Conservation (phyloP, 1,140 invertebrate species). For the Drosophila melanogaster region DNA sequence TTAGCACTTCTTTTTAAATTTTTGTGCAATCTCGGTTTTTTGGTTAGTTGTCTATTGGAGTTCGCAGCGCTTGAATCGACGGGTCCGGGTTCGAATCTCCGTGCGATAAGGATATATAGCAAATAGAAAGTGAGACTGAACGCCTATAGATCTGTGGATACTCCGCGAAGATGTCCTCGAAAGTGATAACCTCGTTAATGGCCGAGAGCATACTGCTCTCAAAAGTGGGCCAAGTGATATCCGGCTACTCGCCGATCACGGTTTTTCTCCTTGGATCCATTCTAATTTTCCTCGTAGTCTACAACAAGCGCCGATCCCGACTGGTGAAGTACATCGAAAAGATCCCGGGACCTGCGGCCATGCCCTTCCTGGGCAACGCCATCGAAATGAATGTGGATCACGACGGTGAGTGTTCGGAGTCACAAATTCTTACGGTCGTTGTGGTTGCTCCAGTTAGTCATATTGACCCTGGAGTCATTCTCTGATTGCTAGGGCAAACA, state of each 20-base stretch:
- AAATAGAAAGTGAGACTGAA: constrained; percentile 23
- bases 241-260: constrained; percentile 76
- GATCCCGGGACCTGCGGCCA: constrained; percentile 86
- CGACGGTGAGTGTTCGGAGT: constrained; percentile 77
- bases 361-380: constrained; percentile 87
- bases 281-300: constrained; percentile 72
- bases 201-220: constrained; percentile 77
- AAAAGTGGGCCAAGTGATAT: constrained; percentile 66
- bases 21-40: constrained; percentile 81
- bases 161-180: constrained; percentile 67
- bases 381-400: constrained; percentile 86
- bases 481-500: constrained; percentile 37
- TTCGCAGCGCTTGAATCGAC: constrained; percentile 64
- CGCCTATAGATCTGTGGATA: not conserved
- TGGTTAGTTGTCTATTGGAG: constrained; percentile 82
- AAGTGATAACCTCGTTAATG: constrained; percentile 72
- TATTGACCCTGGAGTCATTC: constrained; percentile 65
- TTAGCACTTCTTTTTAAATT: constrained; percentile 85
- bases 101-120: constrained; percentile 24
- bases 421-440: constrained; percentile 1
- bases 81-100: constrained; percentile 37
- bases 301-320: constrained; percentile 83
- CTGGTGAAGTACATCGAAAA: constrained; percentile 84
- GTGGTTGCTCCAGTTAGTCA: constrained; percentile 43
- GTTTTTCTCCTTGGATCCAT: constrained; percentile 67